phyloP scores from a whole-genome alignment of 2,113 vertebrate genomes.

The Isurus oxyrinchus region DNA sequence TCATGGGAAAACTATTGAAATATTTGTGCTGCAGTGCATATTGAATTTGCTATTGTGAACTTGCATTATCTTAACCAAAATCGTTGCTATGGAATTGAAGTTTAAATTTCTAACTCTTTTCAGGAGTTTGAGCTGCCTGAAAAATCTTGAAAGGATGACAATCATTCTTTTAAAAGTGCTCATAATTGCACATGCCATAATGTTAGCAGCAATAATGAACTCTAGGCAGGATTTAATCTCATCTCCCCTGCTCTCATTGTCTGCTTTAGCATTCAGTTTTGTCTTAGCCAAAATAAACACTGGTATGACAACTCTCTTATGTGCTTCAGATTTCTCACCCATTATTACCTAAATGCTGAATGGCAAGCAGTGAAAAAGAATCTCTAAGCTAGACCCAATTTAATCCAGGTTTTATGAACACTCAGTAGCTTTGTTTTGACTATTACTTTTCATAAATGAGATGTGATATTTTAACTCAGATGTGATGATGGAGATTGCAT shows the following conservation, averaged over 20 bases:
- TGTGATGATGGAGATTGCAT: not conserved
- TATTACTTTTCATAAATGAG: constrained; percentile 11
- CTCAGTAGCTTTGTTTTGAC: not conserved
- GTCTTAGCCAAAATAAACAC: not conserved
- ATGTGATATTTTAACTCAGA: not conserved
- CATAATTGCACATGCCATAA: not conserved
- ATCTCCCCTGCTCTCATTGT: not conserved
- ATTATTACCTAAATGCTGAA: not conserved
- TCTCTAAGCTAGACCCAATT: not conserved
- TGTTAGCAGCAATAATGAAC: not conserved
- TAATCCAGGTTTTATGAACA: constrained; percentile 19
- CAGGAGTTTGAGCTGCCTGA: not conserved
- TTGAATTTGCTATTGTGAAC: not conserved
- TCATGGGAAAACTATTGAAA: not conserved
- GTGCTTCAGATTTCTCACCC: not conserved
- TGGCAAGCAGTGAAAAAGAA: not conserved
- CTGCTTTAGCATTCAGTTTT: not conserved
- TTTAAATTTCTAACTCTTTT: not conserved
- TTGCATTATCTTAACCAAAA: not conserved
- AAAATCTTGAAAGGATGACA: not conserved
- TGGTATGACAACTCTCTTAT: not conserved
- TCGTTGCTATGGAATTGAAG: not conserved
- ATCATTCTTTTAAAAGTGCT: not conserved
- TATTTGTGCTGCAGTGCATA: not conserved
- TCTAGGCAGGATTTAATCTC: not conserved